Percentiles rank a stretch among this genome's conserved stretches.
phyloP scores from a whole-genome alignment of 2,888 invertebrate genomes.

The Drosophila glabriapex region DNA sequence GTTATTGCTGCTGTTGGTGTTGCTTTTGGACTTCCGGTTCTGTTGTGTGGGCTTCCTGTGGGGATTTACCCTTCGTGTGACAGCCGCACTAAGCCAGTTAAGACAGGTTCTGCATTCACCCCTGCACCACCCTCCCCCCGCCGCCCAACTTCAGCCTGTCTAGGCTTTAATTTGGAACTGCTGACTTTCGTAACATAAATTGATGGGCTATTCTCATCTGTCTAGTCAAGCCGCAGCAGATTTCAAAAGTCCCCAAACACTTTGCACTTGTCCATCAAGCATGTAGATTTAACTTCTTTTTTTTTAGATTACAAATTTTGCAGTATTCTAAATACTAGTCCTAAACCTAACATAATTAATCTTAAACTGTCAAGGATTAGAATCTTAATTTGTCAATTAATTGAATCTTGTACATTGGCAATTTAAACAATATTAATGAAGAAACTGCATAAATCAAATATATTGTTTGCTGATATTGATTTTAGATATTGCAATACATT shows the following conservation, averaged over 20 bases:
- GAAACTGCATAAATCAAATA: not conserved
- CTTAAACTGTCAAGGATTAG: not conserved
- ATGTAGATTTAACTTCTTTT: not conserved
- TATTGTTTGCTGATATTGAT: too few relatives aligned
- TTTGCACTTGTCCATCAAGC: not conserved
- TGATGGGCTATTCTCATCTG: slow-evolving; percentile 15
- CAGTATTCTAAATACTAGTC: not conserved
- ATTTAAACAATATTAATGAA: not conserved
- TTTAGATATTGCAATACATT: not conserved
- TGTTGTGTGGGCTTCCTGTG: slow-evolving; percentile 6
- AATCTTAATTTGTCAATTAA: not conserved
- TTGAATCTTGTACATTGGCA: not conserved
- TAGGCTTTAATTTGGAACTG: slow-evolving; percentile 17
- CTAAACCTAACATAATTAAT: not conserved
- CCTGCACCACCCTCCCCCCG: not conserved
- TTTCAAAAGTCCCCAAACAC: not conserved
- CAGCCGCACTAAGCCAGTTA: slow-evolving; percentile 53
- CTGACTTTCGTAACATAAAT: slow-evolving; percentile 7
- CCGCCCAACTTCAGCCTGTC: not conserved
- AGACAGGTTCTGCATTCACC: slow-evolving; percentile 20
- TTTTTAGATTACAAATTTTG: not conserved
- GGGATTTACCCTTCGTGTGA: slow-evolving; percentile 33
- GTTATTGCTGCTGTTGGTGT: slow-evolving; percentile 2
- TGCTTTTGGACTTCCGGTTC: not conserved
- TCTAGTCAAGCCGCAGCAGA: slow-evolving; percentile 1